These are phyloP conservation scores for Stichopus chloronotus DNA, from an alignment of 35 echinoderm and acorn worm species.

Conservation along the genomic window DNA sequence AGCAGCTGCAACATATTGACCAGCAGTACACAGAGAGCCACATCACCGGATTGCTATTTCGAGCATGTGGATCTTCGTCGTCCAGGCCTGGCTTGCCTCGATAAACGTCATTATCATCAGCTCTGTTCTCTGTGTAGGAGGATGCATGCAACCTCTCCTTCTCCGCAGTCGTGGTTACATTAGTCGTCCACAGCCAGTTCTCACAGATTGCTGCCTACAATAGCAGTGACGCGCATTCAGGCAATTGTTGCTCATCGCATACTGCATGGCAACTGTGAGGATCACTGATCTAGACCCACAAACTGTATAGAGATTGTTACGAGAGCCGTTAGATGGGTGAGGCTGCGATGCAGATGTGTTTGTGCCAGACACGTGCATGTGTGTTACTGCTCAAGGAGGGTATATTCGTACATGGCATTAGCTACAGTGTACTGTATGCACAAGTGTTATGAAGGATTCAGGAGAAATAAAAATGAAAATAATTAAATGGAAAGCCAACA, in stretches of 20 bases:
- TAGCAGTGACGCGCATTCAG: not conserved
- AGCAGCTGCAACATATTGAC: not conserved
- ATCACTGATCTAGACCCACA: not conserved
- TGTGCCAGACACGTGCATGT: slow-evolving; percentile 23
- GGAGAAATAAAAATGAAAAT: too few relatives aligned
- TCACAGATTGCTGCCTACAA: not conserved
- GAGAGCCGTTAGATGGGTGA: not conserved
- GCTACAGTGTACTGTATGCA: too few relatives aligned
- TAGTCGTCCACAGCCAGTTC: not conserved
- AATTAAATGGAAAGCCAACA: too few relatives aligned
- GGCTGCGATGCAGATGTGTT: not conserved
- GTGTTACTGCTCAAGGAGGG: not conserved
- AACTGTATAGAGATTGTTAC: not conserved
- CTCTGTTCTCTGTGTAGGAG: too few relatives aligned
- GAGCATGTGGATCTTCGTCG: slow-evolving; percentile 24
- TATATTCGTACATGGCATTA: not conserved
- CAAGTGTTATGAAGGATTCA: too few relatives aligned
- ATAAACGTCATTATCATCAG: slow-evolving; percentile 16
- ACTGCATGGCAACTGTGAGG: not conserved
- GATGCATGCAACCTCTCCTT: slow-evolving; percentile 32
- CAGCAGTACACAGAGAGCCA: slow-evolving; percentile 1
- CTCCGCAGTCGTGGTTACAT: not conserved
- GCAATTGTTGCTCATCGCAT: not conserved
- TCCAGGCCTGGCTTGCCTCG: not conserved
- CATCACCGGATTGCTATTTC: slow-evolving; percentile 50